These are phyloP conservation scores for Chrysaora quinquecirrha DNA, from an alignment of 30 jellyfish, hydroid and myxozoan genomes.

Conservation along the genomic window DNA sequence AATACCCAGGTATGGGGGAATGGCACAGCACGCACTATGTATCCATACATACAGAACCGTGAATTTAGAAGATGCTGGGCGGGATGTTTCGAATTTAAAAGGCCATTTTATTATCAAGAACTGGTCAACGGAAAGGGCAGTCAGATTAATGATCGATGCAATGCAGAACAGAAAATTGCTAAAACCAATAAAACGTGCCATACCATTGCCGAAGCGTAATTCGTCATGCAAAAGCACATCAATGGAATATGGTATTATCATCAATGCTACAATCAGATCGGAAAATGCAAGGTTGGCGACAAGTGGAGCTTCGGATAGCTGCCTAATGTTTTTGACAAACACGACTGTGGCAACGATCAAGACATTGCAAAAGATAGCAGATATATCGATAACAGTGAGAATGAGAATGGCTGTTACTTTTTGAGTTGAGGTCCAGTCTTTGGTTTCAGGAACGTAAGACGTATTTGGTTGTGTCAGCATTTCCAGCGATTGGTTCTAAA, in stretches of 20 bases:
- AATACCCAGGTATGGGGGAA: slow-evolving; percentile 63
- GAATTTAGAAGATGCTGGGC: slow-evolving; percentile 17
- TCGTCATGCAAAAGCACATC: slow-evolving; percentile 2
- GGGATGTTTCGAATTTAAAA: slow-evolving; percentile 16
- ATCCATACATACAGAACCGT: slow-evolving; percentile 32
- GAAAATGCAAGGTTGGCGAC: slow-evolving; percentile 45
- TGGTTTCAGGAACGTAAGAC: slow-evolving; percentile 16
- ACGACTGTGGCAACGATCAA: slow-evolving; percentile 22
- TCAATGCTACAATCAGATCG: slow-evolving; percentile 42
- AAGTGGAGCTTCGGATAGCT: slow-evolving; percentile 15
- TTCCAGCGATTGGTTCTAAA: too few relatives aligned
- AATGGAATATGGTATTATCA: slow-evolving; percentile 36
- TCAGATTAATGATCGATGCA: slow-evolving; percentile 49
- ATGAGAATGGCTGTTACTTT: not conserved
- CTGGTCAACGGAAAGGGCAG: slow-evolving; percentile 44
- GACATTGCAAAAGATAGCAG: slow-evolving; percentile 10
- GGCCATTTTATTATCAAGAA: slow-evolving; percentile 23
- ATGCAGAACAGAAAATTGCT: slow-evolving; percentile 53
- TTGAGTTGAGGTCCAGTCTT: slow-evolving; percentile 23
- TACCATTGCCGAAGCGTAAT: not conserved
- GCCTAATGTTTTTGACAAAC: slow-evolving; percentile 12
- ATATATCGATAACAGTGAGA: not conserved
- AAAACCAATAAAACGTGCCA: slow-evolving; percentile 27
- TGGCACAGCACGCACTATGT: slow-evolving; percentile 33
- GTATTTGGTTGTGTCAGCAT: not conserved